Percentiles rank a stretch among this genome's conserved stretches.
Evolutionary conservation across 2,797 vertebrate species (phyloP).

Genomic region (Neoniphon sammara): DNA sequence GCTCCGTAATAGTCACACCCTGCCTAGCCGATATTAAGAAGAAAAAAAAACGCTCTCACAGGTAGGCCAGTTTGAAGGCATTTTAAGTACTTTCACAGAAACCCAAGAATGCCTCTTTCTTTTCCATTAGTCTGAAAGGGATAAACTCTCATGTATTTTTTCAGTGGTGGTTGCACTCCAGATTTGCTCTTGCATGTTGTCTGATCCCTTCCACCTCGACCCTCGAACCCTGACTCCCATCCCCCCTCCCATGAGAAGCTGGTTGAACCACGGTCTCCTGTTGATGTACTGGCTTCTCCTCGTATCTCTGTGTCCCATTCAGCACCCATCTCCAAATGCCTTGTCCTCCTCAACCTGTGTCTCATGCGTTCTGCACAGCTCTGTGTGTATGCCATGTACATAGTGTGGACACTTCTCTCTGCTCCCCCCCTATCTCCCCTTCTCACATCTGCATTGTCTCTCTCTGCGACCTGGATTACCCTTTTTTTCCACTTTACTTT

Average conservation of each 20-base stretch:
- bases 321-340: constrained; percentile 78
- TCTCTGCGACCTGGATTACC: constrained; percentile 69
- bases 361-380: constrained; percentile 79
- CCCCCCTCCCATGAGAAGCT: constrained; percentile 62
- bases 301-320: constrained; percentile 80
- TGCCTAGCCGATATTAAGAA: constrained; percentile 88
- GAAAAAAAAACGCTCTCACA: constrained; percentile 86
- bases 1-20: constrained; percentile 85
- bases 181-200: constrained; percentile 86
- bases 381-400: constrained; percentile 80
- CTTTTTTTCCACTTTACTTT: constrained; percentile 51
- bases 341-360: constrained; percentile 72
- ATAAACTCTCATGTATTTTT: constrained; percentile 78
- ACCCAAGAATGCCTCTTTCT: constrained; percentile 84
- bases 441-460: constrained; percentile 83
- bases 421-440: constrained; percentile 69
- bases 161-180: constrained; percentile 83
- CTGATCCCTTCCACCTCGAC: constrained; percentile 76
- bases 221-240: constrained; percentile 38
- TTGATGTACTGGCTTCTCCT: constrained; percentile 79
- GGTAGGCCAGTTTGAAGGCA: constrained; percentile 87
- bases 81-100: constrained; percentile 82
- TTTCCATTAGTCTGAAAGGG: constrained; percentile 84
- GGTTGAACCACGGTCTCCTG: constrained; percentile 76
- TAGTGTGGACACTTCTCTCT: constrained; percentile 72